Evolutionary conservation across 2,888 invertebrate genomes (phyloP), one percentile per base, ranked within the genome.

Genomic region (Pecten maximus): DNA sequence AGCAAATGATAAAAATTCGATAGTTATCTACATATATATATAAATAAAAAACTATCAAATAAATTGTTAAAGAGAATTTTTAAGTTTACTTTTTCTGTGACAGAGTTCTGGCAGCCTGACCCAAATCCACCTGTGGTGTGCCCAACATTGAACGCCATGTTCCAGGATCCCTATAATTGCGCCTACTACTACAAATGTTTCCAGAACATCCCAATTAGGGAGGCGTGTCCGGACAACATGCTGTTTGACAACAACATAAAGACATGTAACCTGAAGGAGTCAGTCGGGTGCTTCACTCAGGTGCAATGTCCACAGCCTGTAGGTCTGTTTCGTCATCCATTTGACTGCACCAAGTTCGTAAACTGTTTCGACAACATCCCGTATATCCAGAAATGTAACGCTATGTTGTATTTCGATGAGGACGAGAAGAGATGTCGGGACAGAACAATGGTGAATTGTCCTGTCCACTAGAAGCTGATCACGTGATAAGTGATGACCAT

Each of bases 401-500:
- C 28, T 1, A 89, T 90, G 40, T 89, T 94, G 19, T 92, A 92
- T 91, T 94, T 93, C 54, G 93, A 94, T 88, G 91, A 89, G 8
- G 90, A 74, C 8, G 91, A 91, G 97, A 98, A 93, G 92, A 91
- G 91, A 0, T 93, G 94, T 90, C 93, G 94, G 40, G 89, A 93
- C 35, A 90, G 91, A 28, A 40, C 90, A 12, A 91, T 87, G 10
- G 94, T 94, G 12, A 92, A 92, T 44, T 94, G 94, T 48, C 90
- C 91, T 1, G 40, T 93, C 40, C 91, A 89, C 23, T 89, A 88
- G 74, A 8, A 54, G 54, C n/a, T 2, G 8, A 19, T n/a, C 2
- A 23, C 2, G 54, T n/a, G 6, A 0, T n/a, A n/a, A n/a, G n/a
- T n/a, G n/a, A n/a, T n/a, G n/a, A n/a, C n/a, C n/a, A n/a, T n/a